Evolutionary conservation across 2,113 vertebrate species (phyloP).

Genomic region (Beaufortia kweichowensis): DNA sequence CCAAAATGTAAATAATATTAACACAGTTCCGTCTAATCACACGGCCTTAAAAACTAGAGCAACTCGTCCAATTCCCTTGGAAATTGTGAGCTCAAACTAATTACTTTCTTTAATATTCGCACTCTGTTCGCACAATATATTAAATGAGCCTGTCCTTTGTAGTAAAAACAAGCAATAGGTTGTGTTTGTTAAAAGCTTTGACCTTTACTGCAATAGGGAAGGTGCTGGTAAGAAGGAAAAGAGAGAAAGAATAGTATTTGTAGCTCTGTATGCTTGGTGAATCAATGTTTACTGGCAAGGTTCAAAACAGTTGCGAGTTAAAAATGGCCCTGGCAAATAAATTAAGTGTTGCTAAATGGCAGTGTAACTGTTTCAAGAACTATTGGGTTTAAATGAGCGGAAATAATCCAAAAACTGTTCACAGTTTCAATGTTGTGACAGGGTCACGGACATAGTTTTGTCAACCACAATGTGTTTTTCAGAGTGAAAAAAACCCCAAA

Average conservation of each 20-base stretch:
- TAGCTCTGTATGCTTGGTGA: neutral
- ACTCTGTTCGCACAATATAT: conserved; percentile 36
- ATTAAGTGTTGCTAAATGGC: neutral
- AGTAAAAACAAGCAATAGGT: conserved; percentile 12
- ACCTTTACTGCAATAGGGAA: conserved; percentile 32
- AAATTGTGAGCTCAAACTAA: conserved; percentile 19
- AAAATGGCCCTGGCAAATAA: neutral
- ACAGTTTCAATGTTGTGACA: too few species aligned
- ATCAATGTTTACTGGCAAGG: neutral
- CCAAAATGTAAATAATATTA: conserved; percentile 21
- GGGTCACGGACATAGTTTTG: too few species aligned
- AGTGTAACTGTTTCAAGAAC: neutral
- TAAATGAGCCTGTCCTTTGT: conserved; percentile 17
- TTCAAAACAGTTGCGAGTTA: neutral
- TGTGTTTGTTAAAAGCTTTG: conserved; percentile 47
- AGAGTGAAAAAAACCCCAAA: too few species aligned
- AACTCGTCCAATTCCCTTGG: neutral
- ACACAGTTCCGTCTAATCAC: conserved; percentile 13
- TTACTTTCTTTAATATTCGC: conserved; percentile 29
- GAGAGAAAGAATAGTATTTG: neutral
- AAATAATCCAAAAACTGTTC: too few species aligned
- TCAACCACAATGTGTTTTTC: too few species aligned
- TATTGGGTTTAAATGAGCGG: too few species aligned
- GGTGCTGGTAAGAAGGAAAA: neutral
- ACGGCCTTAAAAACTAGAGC: conserved; percentile 1